These are phyloP conservation scores for Oxytorus armatus DNA, from an alignment of 2,888 invertebrate genomes.

Conservation along the genomic window DNA sequence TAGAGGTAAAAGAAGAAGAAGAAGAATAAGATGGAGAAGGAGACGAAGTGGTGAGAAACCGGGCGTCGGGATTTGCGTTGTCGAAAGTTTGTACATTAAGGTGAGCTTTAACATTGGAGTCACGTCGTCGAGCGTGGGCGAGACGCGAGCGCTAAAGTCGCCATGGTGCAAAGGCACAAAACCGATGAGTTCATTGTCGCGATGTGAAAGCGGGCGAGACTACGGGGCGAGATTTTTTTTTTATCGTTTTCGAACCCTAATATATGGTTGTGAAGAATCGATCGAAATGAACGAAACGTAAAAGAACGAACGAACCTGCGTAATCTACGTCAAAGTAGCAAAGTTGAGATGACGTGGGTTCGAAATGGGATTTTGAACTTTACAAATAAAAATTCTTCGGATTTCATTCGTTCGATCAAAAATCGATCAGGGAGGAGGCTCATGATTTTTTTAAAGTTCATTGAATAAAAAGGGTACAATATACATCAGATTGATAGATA, in stretches of 20 bases:
- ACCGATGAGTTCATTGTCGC: conserved; percentile 73
- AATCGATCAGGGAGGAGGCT: too few species aligned
- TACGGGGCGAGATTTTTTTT: conserved; percentile 34
- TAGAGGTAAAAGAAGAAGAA: conserved; percentile 7
- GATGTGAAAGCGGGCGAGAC: conserved; percentile 55
- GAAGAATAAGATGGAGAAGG: conserved; percentile 29
- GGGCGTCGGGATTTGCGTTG: conserved; percentile 64
- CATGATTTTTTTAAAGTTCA: too few species aligned
- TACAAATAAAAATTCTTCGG: too few species aligned
- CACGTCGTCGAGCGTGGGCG: conserved; percentile 69
- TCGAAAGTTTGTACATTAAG: conserved; percentile 71
- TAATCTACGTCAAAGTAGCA: too few species aligned
- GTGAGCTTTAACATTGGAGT: conserved; percentile 73
- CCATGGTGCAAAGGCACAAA: conserved; percentile 39
- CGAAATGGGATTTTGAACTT: too few species aligned
- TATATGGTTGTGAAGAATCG: too few species aligned
- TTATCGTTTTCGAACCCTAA: not conserved
- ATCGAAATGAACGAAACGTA: too few species aligned
- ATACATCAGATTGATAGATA: too few species aligned
- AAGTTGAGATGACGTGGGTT: too few species aligned
- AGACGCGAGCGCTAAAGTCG: conserved; percentile 54
- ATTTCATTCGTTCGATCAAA: too few species aligned
- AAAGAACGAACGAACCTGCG: too few species aligned
- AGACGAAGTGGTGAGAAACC: conserved; percentile 48
- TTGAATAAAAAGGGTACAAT: too few species aligned